These are phyloP conservation scores for Folsomia candida DNA, from an alignment of 2,888 invertebrate species.

Conservation along the genomic window DNA sequence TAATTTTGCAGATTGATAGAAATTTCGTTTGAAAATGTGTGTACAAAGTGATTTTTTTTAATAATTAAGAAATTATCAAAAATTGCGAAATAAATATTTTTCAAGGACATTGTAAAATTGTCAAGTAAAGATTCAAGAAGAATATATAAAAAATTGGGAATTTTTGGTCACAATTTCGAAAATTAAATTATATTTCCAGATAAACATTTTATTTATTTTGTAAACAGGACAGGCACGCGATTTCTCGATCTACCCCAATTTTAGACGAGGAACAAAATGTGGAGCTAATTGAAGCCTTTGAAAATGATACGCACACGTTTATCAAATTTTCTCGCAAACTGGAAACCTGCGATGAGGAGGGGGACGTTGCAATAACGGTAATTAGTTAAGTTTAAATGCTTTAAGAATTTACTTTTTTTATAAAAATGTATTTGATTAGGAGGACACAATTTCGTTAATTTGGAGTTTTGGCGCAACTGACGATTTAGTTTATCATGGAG, in stretches of 20 bases:
- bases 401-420: not conserved
- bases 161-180: no score
- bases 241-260: constrained; percentile 46
- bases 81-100: no score
- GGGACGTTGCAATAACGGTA: constrained; percentile 34
- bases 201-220: no score
- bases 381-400: not conserved
- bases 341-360: constrained; percentile 53
- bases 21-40: no score
- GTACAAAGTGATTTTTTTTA: no score
- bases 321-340: constrained; percentile 52
- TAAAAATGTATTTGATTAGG: no score
- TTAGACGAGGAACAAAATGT: constrained; percentile 52
- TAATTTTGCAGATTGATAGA: no score
- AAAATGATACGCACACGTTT: constrained; percentile 53
- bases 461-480: constrained; percentile 63
- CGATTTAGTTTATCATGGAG: constrained; percentile 26
- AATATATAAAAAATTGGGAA: no score
- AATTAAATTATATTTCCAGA: no score
- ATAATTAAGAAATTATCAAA: no score
- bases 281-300: constrained; percentile 50
- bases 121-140: no score
- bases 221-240: constrained; percentile 52
- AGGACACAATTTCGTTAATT: constrained; percentile 73
- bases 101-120: no score